A percentile compares a stretch with the other conserved stretches of the same genome.
phyloP scores from a whole-genome alignment of 2,113 vertebrate species.

The Buteo buteo region DNA sequence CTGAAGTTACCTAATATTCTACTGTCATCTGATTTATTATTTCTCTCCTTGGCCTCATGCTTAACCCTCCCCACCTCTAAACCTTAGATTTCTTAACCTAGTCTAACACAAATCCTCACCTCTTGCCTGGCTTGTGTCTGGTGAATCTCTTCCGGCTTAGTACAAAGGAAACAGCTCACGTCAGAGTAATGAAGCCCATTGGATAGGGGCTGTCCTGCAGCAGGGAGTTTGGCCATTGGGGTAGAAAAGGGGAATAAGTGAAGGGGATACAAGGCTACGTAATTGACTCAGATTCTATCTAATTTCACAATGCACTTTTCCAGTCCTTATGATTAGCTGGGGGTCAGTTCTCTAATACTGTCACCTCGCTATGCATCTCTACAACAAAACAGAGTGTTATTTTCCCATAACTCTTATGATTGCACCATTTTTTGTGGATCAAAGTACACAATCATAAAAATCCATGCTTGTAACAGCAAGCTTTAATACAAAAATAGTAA shows the following conservation, averaged over 20 bases:
- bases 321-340: background rate
- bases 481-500: background rate
- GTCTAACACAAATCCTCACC: background rate
- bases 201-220: background rate
- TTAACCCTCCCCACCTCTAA: background rate
- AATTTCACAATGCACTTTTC: background rate
- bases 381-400: background rate
- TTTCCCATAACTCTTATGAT: background rate
- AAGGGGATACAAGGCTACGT: background rate
- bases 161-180: background rate
- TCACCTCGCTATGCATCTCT: background rate
- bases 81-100: background rate
- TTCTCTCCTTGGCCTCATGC: background rate
- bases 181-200: background rate
- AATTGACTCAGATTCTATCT: background rate
- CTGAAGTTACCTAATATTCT: slow-evolving; percentile 2
- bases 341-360: background rate
- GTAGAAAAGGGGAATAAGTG: background rate
- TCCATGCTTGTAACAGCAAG: background rate
- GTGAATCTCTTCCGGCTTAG: background rate
- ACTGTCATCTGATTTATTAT: background rate
- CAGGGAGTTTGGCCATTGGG: background rate
- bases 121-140: background rate
- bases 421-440: background rate
- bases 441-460: background rate